Conservation (phyloP, 2,888 invertebrate genomes). For the Periphyllus acericola region DNA sequence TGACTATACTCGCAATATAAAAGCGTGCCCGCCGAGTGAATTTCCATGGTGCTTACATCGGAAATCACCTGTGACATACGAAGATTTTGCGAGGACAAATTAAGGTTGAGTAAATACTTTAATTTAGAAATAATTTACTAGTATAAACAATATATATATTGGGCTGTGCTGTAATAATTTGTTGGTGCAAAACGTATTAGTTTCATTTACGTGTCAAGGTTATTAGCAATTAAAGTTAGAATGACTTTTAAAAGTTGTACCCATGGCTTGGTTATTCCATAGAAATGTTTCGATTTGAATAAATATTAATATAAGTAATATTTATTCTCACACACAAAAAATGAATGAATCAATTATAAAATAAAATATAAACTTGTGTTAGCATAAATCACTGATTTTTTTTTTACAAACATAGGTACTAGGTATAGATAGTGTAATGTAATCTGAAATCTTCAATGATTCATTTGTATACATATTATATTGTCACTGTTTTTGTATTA, state of each 20-base stretch:
- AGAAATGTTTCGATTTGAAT: not conserved
- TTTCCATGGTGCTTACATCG: conserved; percentile 23
- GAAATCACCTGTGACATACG: conserved; percentile 22
- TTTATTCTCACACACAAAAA: not conserved
- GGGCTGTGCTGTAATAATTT: not conserved
- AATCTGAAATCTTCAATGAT: not conserved
- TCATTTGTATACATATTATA: not conserved
- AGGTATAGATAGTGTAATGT: not conserved
- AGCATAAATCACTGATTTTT: not conserved
- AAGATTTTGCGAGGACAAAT: conserved; percentile 38
- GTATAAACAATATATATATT: not conserved
- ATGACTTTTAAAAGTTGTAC: not conserved
- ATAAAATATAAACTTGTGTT: not conserved
- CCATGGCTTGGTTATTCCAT: not conserved
- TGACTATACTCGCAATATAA: conserved; percentile 4
- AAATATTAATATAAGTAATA: not conserved
- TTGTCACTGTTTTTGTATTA: not conserved
- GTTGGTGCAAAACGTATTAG: not conserved
- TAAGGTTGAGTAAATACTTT: not conserved
- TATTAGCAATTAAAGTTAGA: not conserved
- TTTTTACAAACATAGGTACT: too few relatives aligned
- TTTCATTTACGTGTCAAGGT: not conserved
- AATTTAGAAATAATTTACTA: conserved; percentile 28
- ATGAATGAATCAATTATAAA: not conserved
- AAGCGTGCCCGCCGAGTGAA: not conserved